Evolutionary conservation across 2,113 vertebrate species (phyloP).

Genomic region (Nicator chloris): DNA sequence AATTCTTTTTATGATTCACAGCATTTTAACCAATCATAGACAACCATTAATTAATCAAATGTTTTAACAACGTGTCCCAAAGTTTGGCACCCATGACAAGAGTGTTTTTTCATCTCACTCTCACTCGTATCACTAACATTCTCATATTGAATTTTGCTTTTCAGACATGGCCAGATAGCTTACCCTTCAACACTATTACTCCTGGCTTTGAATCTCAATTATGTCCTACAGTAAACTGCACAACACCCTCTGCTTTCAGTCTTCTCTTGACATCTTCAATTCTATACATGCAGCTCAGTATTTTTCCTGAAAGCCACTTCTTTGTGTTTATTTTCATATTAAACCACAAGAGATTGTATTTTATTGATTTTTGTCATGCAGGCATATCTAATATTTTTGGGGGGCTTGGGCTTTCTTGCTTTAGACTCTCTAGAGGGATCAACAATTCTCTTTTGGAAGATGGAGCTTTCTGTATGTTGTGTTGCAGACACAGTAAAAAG

Average conservation of each 20-base stretch:
- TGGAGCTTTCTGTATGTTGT: background rate
- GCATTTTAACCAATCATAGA: background rate
- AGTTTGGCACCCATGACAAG: background rate
- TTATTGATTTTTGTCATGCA: slow-evolving; percentile 37
- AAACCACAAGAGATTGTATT: slow-evolving; percentile 16
- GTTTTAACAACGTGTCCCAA: background rate
- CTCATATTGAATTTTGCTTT: background rate
- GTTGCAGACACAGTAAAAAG: background rate
- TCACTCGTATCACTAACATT: background rate
- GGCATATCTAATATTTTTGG: background rate
- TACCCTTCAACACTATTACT: background rate
- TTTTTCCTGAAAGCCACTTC: background rate
- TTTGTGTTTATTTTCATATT: slow-evolving; percentile 38
- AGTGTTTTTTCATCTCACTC: background rate
- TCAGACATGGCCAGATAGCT: background rate
- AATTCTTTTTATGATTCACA: background rate
- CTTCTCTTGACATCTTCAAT: background rate
- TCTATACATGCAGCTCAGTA: background rate
- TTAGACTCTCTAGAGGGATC: background rate
- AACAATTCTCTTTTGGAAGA: background rate
- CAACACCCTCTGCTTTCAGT: background rate
- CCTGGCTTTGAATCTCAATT: background rate
- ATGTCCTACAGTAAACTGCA: background rate
- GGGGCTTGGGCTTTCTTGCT: background rate
- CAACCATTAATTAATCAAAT: background rate